Evolutionary conservation across 2,888 invertebrate genomes (phyloP).

Genomic region (Gortyna flavago): DNA sequence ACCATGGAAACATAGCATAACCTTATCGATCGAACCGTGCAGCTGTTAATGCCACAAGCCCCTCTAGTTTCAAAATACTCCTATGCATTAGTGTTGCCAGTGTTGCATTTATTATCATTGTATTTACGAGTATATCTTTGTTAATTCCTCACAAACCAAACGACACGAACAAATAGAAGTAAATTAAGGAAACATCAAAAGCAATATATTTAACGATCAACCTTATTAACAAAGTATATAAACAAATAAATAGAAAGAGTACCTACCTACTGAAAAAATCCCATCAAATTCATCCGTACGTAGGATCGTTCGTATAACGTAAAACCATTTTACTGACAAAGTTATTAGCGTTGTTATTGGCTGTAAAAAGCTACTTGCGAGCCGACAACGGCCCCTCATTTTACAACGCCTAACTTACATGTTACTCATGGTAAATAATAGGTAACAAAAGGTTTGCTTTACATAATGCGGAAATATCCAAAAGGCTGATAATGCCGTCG

Average conservation of each 20-base stretch:
- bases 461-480: no score
- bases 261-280: slow-evolving; percentile 4
- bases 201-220: neutral
- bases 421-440: neutral
- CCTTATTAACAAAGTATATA: neutral
- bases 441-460: slow-evolving; percentile 22
- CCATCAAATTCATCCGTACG: slow-evolving; percentile 35
- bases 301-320: slow-evolving; percentile 62
- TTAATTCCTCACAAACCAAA: neutral
- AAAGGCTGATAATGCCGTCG: no score
- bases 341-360: slow-evolving; percentile 78
- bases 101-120: neutral
- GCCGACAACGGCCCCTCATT: slow-evolving; percentile 71
- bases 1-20: no score
- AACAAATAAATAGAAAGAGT: slow-evolving; percentile 7
- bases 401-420: slow-evolving; percentile 67
- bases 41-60: no score
- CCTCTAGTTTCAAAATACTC: neutral
- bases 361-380: slow-evolving; percentile 76
- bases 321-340: slow-evolving; percentile 76
- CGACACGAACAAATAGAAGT: neutral
- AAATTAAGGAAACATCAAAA: slow-evolving; percentile 11
- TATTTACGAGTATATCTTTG: neutral
- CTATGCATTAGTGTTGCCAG: neutral
- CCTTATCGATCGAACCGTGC: no score